phyloP scores from a whole-genome alignment of 2,888 invertebrate species.

The Papilio protenor region DNA sequence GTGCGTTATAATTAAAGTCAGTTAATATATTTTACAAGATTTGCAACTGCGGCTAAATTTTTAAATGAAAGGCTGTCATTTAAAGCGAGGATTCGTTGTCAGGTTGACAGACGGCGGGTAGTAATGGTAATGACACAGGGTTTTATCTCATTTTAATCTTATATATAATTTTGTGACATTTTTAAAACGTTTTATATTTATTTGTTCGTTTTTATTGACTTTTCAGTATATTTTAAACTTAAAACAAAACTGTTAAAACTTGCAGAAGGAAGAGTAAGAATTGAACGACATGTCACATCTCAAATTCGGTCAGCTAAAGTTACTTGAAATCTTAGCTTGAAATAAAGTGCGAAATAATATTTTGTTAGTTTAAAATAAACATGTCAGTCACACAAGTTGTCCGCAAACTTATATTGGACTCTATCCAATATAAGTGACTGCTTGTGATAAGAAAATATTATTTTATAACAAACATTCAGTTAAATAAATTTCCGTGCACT shows the following conservation, averaged over 20 bases:
- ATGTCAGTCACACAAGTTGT: neutral
- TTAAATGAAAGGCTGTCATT: conserved; percentile 4
- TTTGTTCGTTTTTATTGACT: neutral
- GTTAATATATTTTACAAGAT: conserved; percentile 9
- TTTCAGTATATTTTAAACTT: neutral
- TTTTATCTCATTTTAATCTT: neutral
- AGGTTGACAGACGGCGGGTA: conserved; percentile 4
- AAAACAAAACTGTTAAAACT: neutral
- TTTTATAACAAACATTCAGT: conserved; percentile 5
- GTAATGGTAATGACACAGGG: neutral
- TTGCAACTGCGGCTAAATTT: conserved; percentile 6
- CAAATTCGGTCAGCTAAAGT: neutral
- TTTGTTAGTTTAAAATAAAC: conserved; percentile 10
- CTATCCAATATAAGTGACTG: conserved; percentile 1
- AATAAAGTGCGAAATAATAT: neutral
- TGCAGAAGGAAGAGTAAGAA: neutral
- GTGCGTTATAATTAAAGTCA: neutral
- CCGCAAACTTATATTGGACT: conserved; percentile 12
- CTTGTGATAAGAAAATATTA: neutral
- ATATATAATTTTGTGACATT: neutral
- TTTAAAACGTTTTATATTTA: too few species aligned
- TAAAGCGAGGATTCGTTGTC: conserved; percentile 3
- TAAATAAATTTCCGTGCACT: neutral
- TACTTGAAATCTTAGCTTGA: neutral
- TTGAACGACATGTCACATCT: neutral